Evolutionary conservation across 2,113 vertebrate genomes (phyloP).

Genomic region (Zosterops hypoxanthus): DNA sequence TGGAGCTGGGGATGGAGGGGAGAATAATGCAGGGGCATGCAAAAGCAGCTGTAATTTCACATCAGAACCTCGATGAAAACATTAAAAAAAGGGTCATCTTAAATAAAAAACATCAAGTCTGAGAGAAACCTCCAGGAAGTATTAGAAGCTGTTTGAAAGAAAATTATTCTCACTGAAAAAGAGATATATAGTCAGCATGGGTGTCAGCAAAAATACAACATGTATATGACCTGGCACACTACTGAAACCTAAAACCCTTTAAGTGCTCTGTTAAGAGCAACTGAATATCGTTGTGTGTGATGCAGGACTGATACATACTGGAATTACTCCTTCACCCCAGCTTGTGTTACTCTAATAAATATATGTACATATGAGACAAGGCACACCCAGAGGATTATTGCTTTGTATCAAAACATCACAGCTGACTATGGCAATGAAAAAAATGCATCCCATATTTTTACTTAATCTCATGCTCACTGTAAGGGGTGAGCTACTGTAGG

Average conservation of each 20-base stretch:
- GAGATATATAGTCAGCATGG: neutral
- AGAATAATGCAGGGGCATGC: neutral
- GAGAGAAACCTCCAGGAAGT: neutral
- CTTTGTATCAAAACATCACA: neutral
- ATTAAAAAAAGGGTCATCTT: neutral
- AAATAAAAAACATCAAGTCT: neutral
- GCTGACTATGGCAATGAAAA: neutral
- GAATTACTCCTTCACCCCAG: neutral
- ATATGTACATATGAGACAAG: rapidly evolving
- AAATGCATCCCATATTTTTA: neutral
- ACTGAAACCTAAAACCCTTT: neutral
- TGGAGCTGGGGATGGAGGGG: neutral
- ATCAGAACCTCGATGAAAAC: neutral
- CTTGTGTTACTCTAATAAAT: neutral
- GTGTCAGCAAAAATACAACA: neutral
- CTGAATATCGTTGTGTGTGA: no score
- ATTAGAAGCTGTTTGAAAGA: neutral
- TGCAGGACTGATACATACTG: neutral
- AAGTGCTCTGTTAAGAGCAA: neutral
- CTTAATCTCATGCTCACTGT: neutral
- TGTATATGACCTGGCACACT: neutral
- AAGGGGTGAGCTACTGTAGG: neutral
- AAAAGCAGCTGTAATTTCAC: neutral
- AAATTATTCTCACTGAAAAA: neutral
- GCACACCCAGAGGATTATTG: neutral